These are phyloP conservation scores for Pseudopleuronectes americanus DNA, from an alignment of 2,797 vertebrate species.

Conservation along the genomic window DNA sequence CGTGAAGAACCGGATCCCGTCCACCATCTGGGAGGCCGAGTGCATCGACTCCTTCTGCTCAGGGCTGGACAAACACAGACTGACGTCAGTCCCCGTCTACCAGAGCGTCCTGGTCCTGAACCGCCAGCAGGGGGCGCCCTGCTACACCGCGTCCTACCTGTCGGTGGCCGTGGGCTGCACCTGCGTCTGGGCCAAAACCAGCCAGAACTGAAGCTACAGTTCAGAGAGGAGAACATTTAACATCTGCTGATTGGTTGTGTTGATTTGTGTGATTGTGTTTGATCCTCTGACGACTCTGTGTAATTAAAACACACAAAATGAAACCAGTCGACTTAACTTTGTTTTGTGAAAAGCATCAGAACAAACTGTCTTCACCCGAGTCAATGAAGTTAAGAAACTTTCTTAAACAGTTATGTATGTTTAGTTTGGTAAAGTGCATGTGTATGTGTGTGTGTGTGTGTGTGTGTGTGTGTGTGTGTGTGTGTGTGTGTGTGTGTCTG, in stretches of 20 bases:
- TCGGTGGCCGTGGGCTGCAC: constrained; percentile 77
- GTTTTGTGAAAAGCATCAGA: too few relatives aligned
- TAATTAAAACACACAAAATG: not conserved
- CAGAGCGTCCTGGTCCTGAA: constrained; percentile 75
- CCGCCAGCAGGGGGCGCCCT: constrained; percentile 13
- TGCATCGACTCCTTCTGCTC: constrained; percentile 70
- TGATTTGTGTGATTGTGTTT: not conserved
- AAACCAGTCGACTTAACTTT: not conserved
- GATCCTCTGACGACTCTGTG: too few relatives aligned
- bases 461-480: constrained; percentile 1
- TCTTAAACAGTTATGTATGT: not conserved
- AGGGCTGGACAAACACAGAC: not conserved
- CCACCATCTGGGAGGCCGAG: constrained; percentile 76
- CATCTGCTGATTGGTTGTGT: not conserved
- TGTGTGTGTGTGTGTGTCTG: constrained; percentile 3
- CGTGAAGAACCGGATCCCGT: constrained; percentile 64
- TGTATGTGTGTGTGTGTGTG: not conserved
- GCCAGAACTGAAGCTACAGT: not conserved
- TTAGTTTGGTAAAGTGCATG: not conserved
- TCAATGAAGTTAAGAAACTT: too few relatives aligned
- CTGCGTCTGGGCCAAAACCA: constrained; percentile 44
- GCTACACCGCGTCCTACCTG: constrained; percentile 61
- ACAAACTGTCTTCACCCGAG: too few relatives aligned
- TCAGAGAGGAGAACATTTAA: not conserved
- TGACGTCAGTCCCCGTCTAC: constrained; percentile 75